phyloP scores from a whole-genome alignment of 2,113 vertebrate genomes.

The Ptilorrhoa leucosticta region DNA sequence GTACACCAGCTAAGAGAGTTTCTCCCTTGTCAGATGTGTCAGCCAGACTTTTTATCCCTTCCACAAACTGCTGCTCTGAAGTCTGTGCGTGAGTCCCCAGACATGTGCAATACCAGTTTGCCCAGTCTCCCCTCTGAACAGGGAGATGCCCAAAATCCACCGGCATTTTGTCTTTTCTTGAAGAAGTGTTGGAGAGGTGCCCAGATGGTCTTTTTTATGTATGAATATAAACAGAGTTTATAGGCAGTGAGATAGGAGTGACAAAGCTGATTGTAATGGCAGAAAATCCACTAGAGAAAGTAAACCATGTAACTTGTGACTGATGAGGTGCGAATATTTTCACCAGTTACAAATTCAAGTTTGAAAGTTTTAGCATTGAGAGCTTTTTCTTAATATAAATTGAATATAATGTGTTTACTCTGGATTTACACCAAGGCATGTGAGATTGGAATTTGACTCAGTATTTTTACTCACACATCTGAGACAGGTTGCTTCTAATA shows the following conservation, averaged over 20 bases:
- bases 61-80: not conserved
- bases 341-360: not conserved
- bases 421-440: not conserved
- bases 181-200: not conserved
- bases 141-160: not conserved
- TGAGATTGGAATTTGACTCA: not conserved
- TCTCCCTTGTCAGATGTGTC: not conserved
- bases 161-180: not conserved
- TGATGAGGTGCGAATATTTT: conserved; percentile 35
- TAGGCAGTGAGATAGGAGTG: not conserved
- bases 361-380: not conserved
- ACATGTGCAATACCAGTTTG: not conserved
- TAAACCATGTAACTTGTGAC: conserved; percentile 10
- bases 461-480: not conserved
- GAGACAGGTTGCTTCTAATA: not conserved
- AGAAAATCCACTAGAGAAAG: conserved; percentile 16
- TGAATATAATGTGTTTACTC: not conserved
- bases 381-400: not conserved
- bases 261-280: not conserved
- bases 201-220: not conserved
- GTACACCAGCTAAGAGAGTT: not conserved
- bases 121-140: not conserved
- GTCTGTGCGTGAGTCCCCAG: not conserved
- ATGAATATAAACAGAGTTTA: not conserved
- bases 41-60: not conserved